These are phyloP conservation scores for Pedetes capensis DNA, from an alignment of 2,113 vertebrate genomes.

Conservation along the genomic window DNA sequence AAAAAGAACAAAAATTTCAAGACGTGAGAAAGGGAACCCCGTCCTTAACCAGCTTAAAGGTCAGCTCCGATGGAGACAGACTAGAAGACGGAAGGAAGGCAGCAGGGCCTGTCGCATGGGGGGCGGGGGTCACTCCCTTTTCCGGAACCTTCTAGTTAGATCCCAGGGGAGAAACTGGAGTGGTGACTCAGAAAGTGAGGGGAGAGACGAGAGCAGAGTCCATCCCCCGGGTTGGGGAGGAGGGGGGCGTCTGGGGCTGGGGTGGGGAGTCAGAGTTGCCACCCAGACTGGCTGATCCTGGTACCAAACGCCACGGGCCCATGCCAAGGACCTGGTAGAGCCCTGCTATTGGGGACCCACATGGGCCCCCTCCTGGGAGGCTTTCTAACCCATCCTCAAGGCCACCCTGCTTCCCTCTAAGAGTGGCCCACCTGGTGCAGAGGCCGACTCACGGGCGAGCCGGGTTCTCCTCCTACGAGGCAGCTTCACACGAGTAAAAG, in stretches of 20 bases:
- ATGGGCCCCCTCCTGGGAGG: not conserved
- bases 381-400: not conserved
- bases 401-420: not conserved
- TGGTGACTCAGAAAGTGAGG: not conserved
- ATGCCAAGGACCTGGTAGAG: not conserved
- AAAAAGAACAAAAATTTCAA: not conserved
- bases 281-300: too few species aligned
- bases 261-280: not conserved
- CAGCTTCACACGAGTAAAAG: constrained; percentile 25
- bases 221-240: not conserved
- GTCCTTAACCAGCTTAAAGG: not conserved
- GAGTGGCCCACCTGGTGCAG: not conserved
- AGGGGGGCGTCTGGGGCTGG: too few species aligned
- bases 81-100: not conserved
- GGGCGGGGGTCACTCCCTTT: not conserved
- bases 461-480: not conserved
- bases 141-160: not conserved
- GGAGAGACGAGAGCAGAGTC: not conserved
- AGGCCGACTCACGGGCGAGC: not conserved
- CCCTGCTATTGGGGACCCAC: not conserved
- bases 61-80: constrained; percentile 5
- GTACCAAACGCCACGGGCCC: too few species aligned
- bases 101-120: too few species aligned
- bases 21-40: not conserved
- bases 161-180: not conserved